Evolutionary conservation across 64 coral and sea anemone genomes (phyloP), one percentile per base, ranked within the genome.

Genomic region (Montipora efflorescens): DNA sequence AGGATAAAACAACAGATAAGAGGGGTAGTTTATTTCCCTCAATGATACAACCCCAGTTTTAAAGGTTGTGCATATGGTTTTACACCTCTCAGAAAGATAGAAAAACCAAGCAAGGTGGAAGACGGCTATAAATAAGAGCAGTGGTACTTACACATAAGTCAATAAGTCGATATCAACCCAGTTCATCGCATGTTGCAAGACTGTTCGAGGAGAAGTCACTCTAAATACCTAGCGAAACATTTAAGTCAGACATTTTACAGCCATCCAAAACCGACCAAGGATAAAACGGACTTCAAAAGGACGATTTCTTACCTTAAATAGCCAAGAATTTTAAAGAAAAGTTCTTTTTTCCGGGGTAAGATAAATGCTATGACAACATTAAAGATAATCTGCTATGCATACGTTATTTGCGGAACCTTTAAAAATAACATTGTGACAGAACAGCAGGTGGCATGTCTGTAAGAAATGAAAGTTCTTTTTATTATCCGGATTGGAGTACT

Each of bases 381-480:
- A 44, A 50, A 50, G 51, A 22, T 49, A 86, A 86, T 86, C 82
- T 86, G 82, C 47, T 86, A 86, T 86, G 82, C 82, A 86, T 86
- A 86, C 82, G 82, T 86, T 86, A 86, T 86, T 50, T 49, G 62
- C 45, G 49, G 82, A 86, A 45, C 6, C 68, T 86, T 64, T 72
- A 59, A 68, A 36, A 48, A 8, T 84, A 61, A 69, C 62, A 22
- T 68, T 69, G 59, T 84, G 82, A 72, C 82, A 72, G 82, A 86
- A 49, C 9, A 86, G 20, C 82, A 86, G 82, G 82, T 86, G 82
- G 82, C 68, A 36, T 84, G 3, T n/a, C n/a, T 71, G 49, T 48
- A 16, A 10, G 48, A 12, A 36, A 70, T 86, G 71, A 86, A 48
- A 50, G 82, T 48, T 47, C 66, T 49, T 66, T 72, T 71, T 68